Percentiles rank a stretch among this genome's conserved stretches.
Evolutionary conservation across 2,113 vertebrate genomes (phyloP).

Genomic region (Pseudolaguvia tuberculata): DNA sequence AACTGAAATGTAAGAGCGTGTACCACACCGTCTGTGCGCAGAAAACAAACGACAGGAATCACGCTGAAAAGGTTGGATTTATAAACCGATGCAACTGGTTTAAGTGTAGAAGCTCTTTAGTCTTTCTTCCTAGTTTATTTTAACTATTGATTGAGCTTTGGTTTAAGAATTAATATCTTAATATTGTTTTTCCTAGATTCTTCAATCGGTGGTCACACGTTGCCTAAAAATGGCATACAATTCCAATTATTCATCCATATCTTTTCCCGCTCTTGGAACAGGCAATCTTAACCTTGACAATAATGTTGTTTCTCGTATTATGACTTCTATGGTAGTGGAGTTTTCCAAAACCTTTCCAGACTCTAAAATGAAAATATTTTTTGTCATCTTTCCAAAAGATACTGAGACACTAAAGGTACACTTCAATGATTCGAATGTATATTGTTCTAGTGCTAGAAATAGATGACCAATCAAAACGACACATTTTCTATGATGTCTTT

Average conservation of each 20-base stretch:
- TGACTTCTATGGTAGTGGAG: constrained; percentile 60
- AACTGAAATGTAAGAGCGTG: constrained; percentile 51
- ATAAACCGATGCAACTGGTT: background rate
- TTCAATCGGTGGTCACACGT: constrained; percentile 29
- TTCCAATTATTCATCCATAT: constrained; percentile 48
- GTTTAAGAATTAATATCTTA: background rate
- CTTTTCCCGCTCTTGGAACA: constrained; percentile 75
- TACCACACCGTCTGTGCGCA: constrained; percentile 55
- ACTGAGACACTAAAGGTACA: constrained; percentile 52
- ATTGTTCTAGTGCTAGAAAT: background rate
- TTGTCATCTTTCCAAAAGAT: constrained; percentile 70
- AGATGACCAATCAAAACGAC: background rate
- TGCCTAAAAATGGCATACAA: constrained; percentile 48
- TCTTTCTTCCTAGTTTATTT: too few species aligned
- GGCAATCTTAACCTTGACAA: constrained; percentile 36
- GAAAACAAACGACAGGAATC: accelerated
- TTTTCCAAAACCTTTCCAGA: constrained; percentile 40
- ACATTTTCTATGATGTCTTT: background rate
- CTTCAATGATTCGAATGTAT: background rate
- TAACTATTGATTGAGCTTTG: background rate
- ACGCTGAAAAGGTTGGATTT: constrained; percentile 30
- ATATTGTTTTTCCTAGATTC: constrained; percentile 58
- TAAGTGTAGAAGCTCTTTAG: too few species aligned
- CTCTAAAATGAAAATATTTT: constrained; percentile 44
- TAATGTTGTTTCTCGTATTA: constrained; percentile 55